Evolutionary conservation across 2,888 invertebrate genomes (phyloP).

Genomic region (Urechis unicinctus): DNA sequence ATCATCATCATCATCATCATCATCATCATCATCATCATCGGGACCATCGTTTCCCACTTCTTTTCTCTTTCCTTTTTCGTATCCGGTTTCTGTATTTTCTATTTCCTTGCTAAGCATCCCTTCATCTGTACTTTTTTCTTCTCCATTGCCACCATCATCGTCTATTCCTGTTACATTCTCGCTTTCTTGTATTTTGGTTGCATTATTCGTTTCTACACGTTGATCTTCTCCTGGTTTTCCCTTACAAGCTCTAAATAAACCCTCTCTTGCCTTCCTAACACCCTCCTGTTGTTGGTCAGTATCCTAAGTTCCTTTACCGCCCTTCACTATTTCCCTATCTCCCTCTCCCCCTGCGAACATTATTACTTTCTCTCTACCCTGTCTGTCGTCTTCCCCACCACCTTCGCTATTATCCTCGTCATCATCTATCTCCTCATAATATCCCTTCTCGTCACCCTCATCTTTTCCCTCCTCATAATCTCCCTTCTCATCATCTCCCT

Average conservation of each 20-base stretch:
- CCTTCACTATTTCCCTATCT: no score
- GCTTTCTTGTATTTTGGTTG: neutral
- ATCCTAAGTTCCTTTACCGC: no score
- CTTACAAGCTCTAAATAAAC: no score
- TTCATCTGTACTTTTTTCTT: no score
- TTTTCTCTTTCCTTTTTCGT: neutral
- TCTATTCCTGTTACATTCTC: neutral
- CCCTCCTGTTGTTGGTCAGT: no score
- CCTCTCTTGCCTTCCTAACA: no score
- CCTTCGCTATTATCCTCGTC: neutral
- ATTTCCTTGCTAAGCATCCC: no score
- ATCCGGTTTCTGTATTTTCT: no score
- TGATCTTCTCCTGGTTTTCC: no score
- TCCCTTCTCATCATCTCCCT: neutral
- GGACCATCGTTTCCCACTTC: neutral
- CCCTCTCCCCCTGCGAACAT: no score
- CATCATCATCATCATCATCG: slow-evolving; percentile 2
- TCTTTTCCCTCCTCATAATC: neutral
- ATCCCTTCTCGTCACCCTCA: neutral
- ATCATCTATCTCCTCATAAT: neutral
- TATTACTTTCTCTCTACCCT: neutral
- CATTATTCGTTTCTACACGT: neutral
- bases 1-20: slow-evolving; percentile 5
- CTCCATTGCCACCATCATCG: neutral
- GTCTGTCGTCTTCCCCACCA: neutral